A percentile compares a stretch with the other conserved stretches of the same genome.
Conservation (phyloP, 2,797 vertebrate species). For the Typhlichthys eigenmanni region DNA sequence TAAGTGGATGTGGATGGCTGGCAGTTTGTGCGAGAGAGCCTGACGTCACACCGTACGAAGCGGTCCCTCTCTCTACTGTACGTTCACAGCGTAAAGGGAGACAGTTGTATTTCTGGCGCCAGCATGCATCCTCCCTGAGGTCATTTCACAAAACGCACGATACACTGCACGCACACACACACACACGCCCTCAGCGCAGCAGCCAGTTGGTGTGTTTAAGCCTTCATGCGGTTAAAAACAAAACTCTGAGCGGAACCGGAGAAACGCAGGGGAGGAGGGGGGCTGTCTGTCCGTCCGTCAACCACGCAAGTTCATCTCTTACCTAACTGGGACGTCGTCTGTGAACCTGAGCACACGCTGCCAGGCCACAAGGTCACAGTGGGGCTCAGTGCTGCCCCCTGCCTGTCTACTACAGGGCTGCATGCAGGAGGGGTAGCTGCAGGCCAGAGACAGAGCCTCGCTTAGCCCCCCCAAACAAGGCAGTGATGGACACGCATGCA, state of each 20-base stretch:
- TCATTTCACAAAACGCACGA: no score
- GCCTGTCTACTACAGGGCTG: constrained; percentile 76
- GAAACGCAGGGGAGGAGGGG: not conserved
- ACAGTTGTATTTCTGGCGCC: no score
- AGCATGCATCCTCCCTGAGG: no score
- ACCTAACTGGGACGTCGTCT: constrained; percentile 85
- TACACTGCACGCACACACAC: no score
- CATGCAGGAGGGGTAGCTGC: constrained; percentile 88
- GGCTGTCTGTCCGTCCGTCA: not conserved
- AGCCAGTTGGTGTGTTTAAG: constrained; percentile 16
- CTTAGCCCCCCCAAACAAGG: constrained; percentile 27
- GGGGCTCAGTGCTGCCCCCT: constrained; percentile 62
- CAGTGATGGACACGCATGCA: constrained; percentile 47
- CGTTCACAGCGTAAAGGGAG: no score
- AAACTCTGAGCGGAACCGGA: not conserved
- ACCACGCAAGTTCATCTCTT: constrained; percentile 60
- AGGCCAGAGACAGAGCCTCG: constrained; percentile 19
- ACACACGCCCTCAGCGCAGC: no score
- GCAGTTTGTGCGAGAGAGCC: constrained; percentile 19
- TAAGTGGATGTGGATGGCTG: constrained; percentile 31
- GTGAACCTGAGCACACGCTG: constrained; percentile 84
- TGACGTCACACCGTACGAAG: constrained; percentile 8
- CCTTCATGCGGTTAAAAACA: not conserved
- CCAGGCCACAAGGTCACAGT: constrained; percentile 70
- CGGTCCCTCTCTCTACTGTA: not conserved